Evolutionary conservation across 2,797 vertebrate genomes (phyloP), one percentile per base, ranked within the genome.

Genomic region (Novumbra hubbsi): DNA sequence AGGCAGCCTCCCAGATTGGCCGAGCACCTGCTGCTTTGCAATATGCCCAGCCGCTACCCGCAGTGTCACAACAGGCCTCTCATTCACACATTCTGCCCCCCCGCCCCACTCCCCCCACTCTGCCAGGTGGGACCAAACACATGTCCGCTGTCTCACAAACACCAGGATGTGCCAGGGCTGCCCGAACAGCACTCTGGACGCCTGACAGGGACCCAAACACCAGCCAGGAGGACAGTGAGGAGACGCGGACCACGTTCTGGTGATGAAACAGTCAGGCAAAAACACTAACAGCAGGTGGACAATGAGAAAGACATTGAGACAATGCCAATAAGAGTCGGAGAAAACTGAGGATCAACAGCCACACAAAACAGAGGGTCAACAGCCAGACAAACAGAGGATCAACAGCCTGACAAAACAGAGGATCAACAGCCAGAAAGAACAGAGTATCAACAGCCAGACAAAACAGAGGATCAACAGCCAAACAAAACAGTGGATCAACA

Each of bases 21-120:
- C 72, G 83, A 86, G 83, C 91, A 92, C 91, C 91, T 89, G 91
- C 92, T 93, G 91, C 86, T 91, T 85, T 85, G 87, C 92, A 93
- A 91, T 91, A 93, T 93, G 92, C 86, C 90, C 79, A 89, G 87
- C 88, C 87, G 80, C 85, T 88, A 87, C 89, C 89, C 82, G 65
- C 84, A 71, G 87, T 63, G 80, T 79, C 87, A 87, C 87, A 90
- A 91, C 88, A 88, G 89, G 87, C 84, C 81, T 77, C 86, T 90
- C 87, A 92, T 92, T 93, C 89, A 89, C 86, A 76, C 85, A 72
- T 80, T 78, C 73, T 69, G 34, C 32, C 27, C 57, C 49, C 28
- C 21, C 16, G 5, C 49, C 76, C 68, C 78, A n/a, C 38, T 76
- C 79, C 55, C 48, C 85, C 84, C 73, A 85, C 82, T 80, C 84